Base-by-base conservation (phyloP, 2,797 vertebrate genomes). In the Crax fasciolata region DNA sequence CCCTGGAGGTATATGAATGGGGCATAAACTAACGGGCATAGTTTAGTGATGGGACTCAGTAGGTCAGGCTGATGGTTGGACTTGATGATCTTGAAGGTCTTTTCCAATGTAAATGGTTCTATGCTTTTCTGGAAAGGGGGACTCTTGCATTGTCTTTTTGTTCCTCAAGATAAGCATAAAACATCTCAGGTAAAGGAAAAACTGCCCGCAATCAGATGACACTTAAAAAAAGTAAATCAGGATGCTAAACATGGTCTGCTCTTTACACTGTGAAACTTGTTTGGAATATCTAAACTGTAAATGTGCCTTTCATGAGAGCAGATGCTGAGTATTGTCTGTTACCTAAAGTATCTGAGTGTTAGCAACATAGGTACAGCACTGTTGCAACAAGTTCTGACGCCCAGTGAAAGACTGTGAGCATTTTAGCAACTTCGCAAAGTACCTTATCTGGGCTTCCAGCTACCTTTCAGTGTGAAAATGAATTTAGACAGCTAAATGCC, bases 161-260 rank as follows among this genome's bases (percentile, higher is more conserved):
- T 12, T 84, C 23, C 30, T 76, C 8, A 12, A 49, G 71, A 76
- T 48, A 1, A 84, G 2, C 6, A 41, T 35, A 48, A 86, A 87
- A 39, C 87, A 30, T 32, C 6, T 46, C 6, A 24, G 12, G 17
- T 32, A 48, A 38, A 13, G 16, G 3, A 71, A 84, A 59, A 79
- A 11, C 2, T 39, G 9, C 6, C 35, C 1, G 0, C 62, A 14
- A 4, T 24, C 5, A 9, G 3, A 41, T 41, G 11, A 58, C 9
- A 15, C 12, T 62, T 62, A 24, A 2, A 30, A 77, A 71, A 28
- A 23, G 5, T 27, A 84, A 54, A 6, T 39, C 43, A 24, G 6
- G 13, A 13, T 35, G 38, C n/a, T 54, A 65, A 43, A 13, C 39
- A 16, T 13, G 13, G 10, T 66, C 44, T 55, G 11, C 8, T 74